phyloP scores from a whole-genome alignment of 1,140 invertebrate species.

The Nebria ingens region DNA sequence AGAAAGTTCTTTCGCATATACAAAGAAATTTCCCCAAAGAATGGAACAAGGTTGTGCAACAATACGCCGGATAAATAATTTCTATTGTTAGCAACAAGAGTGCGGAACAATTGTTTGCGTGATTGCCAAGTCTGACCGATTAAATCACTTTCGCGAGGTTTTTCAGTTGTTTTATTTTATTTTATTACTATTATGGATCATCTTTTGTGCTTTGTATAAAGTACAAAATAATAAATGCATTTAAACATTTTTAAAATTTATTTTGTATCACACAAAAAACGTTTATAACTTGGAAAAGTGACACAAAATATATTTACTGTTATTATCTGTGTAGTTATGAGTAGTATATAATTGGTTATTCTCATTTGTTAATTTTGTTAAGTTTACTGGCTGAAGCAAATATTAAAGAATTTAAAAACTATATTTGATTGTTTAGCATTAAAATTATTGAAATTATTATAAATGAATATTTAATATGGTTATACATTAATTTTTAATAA shows the following conservation, averaged over 20 bases:
- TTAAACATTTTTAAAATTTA: too few relatives aligned
- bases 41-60: conserved; percentile 56
- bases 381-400: neutral
- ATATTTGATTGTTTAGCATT: too few relatives aligned
- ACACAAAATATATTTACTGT: neutral
- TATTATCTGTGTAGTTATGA: too few relatives aligned
- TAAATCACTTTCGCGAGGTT: neutral
- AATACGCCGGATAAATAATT: conserved; percentile 41
- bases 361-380: neutral
- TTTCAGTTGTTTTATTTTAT: neutral
- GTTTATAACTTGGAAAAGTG: neutral
- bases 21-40: conserved; percentile 59
- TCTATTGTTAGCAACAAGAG: neutral
- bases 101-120: neutral
- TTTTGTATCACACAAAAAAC: neutral
- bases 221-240: neutral
- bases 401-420: neutral
- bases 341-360: neutral
- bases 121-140: neutral
- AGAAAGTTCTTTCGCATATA: conserved; percentile 55
- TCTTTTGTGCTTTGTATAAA: neutral
- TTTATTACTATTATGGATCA: too few relatives aligned
- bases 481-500: neutral
- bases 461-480: too few relatives aligned
- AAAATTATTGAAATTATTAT: neutral